Evolutionary conservation across 2,888 invertebrate genomes (phyloP), one percentile per base, ranked within the genome.

Genomic region (Nebria salina): DNA sequence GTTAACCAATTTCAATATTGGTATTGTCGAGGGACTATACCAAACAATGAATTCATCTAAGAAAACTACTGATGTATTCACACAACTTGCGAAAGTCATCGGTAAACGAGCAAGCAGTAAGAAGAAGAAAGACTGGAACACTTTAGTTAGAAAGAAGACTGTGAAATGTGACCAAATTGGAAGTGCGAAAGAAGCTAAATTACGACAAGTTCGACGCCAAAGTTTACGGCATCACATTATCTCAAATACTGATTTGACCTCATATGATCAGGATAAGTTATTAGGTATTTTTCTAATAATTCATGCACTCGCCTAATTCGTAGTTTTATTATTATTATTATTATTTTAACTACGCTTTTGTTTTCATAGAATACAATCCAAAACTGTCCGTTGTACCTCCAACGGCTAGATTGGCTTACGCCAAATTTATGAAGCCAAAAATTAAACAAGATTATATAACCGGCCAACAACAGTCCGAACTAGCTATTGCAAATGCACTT

Each of bases 1-100:
- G 15, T 91, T 96, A 77, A 96, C 96, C 87, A 96, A 97, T 89
- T 97, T 97, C 92, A 96, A 96, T 86, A 96, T 97, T 83, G 96
- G 96, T 11, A 94, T 95, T 78, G 96, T 96, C 0, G 96, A 96
- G 87, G 95, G 94, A 3, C 92, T 96, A 64, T 93, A 95, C 41
- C 95, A 95, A 83, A 94, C 94, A 74, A 92, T 94, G 82, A 91
- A 91, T 0, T 90, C 88, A n/a, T 93, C 93, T 26, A 93, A 92
- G 83, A 93, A 92, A 25, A 92, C 94, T 0, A 93, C 94, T 83
- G 96, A 96, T 86, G 94, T 97, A 0, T 97, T 97, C 88, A 93
- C 94, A 79, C 95, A 96, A 84, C 93, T 97, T 78, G 96, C 96
- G 0, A 94, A 93, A 84, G 96, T 94, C 4, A 94, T 97, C 83